Evolutionary conservation across 2,888 invertebrate species (phyloP), one percentile per base, ranked within the genome.

Genomic region (Polia nebulosa): DNA sequence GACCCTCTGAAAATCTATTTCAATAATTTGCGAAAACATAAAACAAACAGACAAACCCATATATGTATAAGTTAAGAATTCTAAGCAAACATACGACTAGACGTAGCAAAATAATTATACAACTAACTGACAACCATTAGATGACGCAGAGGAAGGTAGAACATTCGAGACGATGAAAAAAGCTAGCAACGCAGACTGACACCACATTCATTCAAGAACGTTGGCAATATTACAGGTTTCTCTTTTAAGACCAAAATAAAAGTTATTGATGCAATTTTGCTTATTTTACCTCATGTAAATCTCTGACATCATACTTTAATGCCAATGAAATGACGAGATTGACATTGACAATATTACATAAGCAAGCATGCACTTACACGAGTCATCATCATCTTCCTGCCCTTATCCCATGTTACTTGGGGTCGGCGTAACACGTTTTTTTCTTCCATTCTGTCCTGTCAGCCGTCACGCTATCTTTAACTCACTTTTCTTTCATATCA

Each of bases 201-300:
- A 25, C 51, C 51, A 44, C 27, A 36, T 59, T 59, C 7, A 51
- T 71, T 69, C 41, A 49, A 51, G 49, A 71, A 59, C 72, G 36
- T 69, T 29, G n/a, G n/a, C 27, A 22, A 22, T 8, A 51, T n/a
- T 58, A 71, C 60, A 29, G 49, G 72, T 72, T 66, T 17, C 29
- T n/a, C 11, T 36, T 56, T 15, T 27, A 3, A 49, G 11, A n/a
- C 34, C n/a, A n/a, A 15, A 11, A 32, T 60, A 44, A 22, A 41
- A n/a, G 8, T 22, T 56, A 67, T 2, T 20, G 8, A 49, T 22
- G 17, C 13, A 7, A 39, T 27, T 17, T 32, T 29, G 13, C 1
- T 13, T 22, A 34, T 52, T 65, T 53, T 36, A 1, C 9, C 9
- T 39, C 5, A 34, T 39, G 3, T 45, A 8, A 27, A 34, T 6